Evolutionary conservation across 2,113 vertebrate species (phyloP), one percentile per base, ranked within the genome.

Genomic region (Chaetodon trifascialis): DNA sequence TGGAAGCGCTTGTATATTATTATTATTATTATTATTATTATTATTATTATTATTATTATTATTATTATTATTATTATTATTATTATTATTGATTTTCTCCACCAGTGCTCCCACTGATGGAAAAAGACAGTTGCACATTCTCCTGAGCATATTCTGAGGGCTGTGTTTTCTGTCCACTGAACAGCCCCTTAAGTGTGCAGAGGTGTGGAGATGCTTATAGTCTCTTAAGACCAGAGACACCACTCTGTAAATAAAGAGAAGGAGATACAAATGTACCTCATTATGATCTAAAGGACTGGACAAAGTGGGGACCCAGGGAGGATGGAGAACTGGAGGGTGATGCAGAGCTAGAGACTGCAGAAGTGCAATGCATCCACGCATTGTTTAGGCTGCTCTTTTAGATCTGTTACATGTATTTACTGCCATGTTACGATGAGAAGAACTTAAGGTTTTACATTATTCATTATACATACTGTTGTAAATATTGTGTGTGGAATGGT

Each of bases 91-190:
- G 76, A 84, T 86, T 91, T 92, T 83, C 86, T 94, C 93, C 93
- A 93, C 84, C 89, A 55, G 91, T 95, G 89, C 91, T 91, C 93
- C 88, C 91, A 90, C 94, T 92, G 94, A 94, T 93, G 94, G 94
- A 90, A 88, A 90, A 85, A 87, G 87, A 94, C 90, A 90, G 89
- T 92, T 94, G 94, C 94, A 94, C 94, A 95, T 95, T 93, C 91
- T 94, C 93, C 93, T 86, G 93, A 95, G 94, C 93, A 93, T 94
- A 95, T 91, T 94, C 93, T 84, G 74, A 87, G 88, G 89, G 91
- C 92, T 93, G 94, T 71, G 88, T 93, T 93, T 94, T 93, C 94
- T 93, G 92, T 93, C 93, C 83, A 68, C 23, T 59, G 81, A 94
- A 88, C 89, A 80, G 92, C 82, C 87, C 78, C 75, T 82, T 85